Percentiles rank a stretch among this genome's conserved stretches.
Evolutionary conservation across 2,888 invertebrate genomes (phyloP).

Genomic region (Didymodactylos carnosus): DNA sequence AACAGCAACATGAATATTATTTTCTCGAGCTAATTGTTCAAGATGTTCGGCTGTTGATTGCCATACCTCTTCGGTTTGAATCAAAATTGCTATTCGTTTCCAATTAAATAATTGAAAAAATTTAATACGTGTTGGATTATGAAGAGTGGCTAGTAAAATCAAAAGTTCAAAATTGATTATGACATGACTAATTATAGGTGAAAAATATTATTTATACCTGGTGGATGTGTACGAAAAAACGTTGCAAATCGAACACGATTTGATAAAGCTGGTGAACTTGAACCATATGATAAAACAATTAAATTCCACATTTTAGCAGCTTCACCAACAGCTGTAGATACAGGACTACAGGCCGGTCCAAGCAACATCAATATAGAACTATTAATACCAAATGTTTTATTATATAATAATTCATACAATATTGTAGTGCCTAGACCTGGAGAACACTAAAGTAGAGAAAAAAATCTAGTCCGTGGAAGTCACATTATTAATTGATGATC

Average conservation of each 20-base stretch:
- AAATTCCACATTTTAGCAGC: constrained; percentile 99
- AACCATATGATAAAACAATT: constrained; percentile 92
- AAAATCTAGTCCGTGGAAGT: too few species aligned
- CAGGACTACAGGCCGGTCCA: constrained; percentile 79
- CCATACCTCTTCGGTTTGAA: constrained; percentile 94
- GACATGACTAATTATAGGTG: too few species aligned
- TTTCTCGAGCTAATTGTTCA: constrained; percentile 20
- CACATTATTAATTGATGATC: background rate
- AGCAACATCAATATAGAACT: constrained; percentile 35
- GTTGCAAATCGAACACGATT: constrained; percentile 91
- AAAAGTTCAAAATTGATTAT: too few species aligned
- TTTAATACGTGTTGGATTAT: constrained; percentile 87
- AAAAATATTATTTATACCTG: too few species aligned
- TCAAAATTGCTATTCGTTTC: constrained; percentile 86
- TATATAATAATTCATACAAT: constrained; percentile 92
- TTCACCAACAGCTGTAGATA: constrained; percentile 94
- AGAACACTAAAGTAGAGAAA: constrained; percentile 58
- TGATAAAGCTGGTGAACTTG: constrained; percentile 88
- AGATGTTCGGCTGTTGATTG: constrained; percentile 21
- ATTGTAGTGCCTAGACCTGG: constrained; percentile 92
- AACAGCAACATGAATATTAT: constrained; percentile 42
- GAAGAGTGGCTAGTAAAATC: constrained; percentile 96
- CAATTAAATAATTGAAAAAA: constrained; percentile 90
- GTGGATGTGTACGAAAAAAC: constrained; percentile 91
- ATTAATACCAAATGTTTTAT: constrained; percentile 42